These are phyloP conservation scores for Drosophila dives DNA, from an alignment of 2,888 invertebrate genomes.

Conservation along the genomic window DNA sequence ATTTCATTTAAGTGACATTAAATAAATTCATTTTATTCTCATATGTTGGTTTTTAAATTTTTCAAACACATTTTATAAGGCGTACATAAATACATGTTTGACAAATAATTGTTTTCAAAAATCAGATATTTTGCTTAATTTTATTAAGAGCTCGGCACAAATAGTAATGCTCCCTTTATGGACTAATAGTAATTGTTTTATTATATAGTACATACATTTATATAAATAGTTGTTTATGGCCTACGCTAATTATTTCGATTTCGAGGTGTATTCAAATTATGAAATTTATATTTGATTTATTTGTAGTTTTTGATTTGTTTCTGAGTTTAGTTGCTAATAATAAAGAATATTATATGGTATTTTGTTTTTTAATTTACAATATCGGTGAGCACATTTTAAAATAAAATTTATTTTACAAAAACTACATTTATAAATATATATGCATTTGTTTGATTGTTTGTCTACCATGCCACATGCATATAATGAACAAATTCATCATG, in stretches of 20 bases:
- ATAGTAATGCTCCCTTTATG: conserved; percentile 68
- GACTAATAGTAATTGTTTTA: conserved; percentile 63
- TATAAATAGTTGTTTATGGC: conserved; percentile 35
- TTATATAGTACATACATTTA: conserved; percentile 41
- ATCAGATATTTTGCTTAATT: conserved; percentile 42
- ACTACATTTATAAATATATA: conserved; percentile 21
- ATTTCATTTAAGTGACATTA: conserved; percentile 6
- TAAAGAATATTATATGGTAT: conserved; percentile 2
- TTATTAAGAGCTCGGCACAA: conserved; percentile 62
- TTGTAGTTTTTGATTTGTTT: conserved; percentile 40
- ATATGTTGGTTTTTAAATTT: conserved; percentile 5
- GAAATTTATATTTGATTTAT: conserved; percentile 45
- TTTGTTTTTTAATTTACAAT: conserved; percentile 53
- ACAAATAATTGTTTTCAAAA: conserved; percentile 52
- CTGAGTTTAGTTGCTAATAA: not conserved
- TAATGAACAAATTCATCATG: not conserved
- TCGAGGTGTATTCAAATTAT: conserved; percentile 53
- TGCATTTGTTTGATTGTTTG: conserved; percentile 26
- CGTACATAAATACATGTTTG: conserved; percentile 47
- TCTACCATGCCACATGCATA: conserved; percentile 27
- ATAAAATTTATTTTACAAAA: conserved; percentile 42
- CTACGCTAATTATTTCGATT: conserved; percentile 33
- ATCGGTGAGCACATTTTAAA: conserved; percentile 72
- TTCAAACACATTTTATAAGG: conserved; percentile 32
- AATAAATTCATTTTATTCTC: conserved; percentile 20